Evolutionary conservation across 2,888 invertebrate species (phyloP).

Genomic region (Chaitophorus viminalis): DNA sequence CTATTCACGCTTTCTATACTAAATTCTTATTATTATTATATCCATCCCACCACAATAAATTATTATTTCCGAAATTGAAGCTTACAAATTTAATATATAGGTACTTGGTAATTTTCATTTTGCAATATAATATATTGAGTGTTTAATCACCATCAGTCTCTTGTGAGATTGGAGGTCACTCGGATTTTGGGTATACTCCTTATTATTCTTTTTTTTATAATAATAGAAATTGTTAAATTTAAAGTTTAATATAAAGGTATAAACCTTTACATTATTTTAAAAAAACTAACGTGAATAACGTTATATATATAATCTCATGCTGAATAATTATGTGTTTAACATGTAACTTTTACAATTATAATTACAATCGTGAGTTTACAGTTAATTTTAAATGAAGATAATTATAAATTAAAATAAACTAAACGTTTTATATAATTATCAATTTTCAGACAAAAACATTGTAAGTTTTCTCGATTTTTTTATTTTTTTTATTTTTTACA

Average conservation of each 20-base stretch:
- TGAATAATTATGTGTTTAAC: too few species aligned
- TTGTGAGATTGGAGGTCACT: constrained; percentile 4
- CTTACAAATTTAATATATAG: constrained; percentile 21
- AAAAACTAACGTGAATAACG: too few species aligned
- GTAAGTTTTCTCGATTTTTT: too few species aligned
- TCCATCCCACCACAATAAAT: constrained; percentile 4
- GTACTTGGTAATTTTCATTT: neutral
- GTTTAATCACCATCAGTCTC: constrained; percentile 34
- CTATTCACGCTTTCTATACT: constrained; percentile 34
- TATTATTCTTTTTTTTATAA: neutral
- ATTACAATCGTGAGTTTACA: neutral
- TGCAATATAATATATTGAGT: neutral
- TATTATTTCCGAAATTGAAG: constrained; percentile 16
- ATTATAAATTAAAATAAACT: neutral
- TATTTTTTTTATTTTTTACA: too few species aligned
- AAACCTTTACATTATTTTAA: neutral
- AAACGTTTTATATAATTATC: neutral
- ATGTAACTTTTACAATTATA: neutral
- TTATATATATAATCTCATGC: too few species aligned
- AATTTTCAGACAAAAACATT: too few species aligned
- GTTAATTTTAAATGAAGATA: neutral
- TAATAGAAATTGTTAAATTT: constrained; percentile 8
- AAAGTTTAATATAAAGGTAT: neutral
- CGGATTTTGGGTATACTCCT: neutral
- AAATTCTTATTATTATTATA: neutral